These are phyloP conservation scores for Monopterus albus DNA, from an alignment of 2,113 vertebrate genomes.

Conservation along the genomic window DNA sequence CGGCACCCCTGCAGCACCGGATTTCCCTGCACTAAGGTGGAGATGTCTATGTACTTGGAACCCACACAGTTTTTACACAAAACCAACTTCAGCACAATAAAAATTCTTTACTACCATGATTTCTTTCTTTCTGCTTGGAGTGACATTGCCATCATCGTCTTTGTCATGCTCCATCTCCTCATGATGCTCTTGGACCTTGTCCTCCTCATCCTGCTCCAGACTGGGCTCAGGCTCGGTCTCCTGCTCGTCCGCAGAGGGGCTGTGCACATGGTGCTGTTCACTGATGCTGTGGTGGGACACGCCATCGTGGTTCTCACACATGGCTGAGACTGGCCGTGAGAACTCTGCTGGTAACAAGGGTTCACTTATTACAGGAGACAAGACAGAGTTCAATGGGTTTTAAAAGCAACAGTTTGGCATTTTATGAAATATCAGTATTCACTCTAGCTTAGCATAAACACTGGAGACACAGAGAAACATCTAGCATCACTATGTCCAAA, in stretches of 20 bases:
- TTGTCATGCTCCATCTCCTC: constrained; percentile 62
- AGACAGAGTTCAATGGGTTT: neutral
- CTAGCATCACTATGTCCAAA: neutral
- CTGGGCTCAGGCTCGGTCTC: constrained; percentile 78
- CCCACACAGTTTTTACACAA: neutral
- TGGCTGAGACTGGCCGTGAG: constrained; percentile 89
- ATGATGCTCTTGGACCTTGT: constrained; percentile 78
- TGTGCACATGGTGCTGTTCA: constrained; percentile 65
- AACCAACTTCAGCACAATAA: neutral
- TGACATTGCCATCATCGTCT: constrained; percentile 69
- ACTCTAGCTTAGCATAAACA: neutral
- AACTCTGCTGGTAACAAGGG: constrained; percentile 85
- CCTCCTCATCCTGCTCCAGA: constrained; percentile 79
- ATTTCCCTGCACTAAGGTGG: neutral
- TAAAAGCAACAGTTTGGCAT: neutral
- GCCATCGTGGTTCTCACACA: constrained; percentile 90
- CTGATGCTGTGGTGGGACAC: constrained; percentile 77
- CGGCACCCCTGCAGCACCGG: neutral
- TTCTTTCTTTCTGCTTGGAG: constrained; percentile 94
- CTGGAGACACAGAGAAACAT: neutral
- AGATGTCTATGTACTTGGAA: neutral
- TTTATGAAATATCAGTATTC: neutral
- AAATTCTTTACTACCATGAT: constrained; percentile 85
- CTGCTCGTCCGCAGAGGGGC: constrained; percentile 78
- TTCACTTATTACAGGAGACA: neutral